Evolutionary conservation across 2,888 invertebrate species (phyloP), one percentile per base, ranked within the genome.

Genomic region (Timema cristinae): DNA sequence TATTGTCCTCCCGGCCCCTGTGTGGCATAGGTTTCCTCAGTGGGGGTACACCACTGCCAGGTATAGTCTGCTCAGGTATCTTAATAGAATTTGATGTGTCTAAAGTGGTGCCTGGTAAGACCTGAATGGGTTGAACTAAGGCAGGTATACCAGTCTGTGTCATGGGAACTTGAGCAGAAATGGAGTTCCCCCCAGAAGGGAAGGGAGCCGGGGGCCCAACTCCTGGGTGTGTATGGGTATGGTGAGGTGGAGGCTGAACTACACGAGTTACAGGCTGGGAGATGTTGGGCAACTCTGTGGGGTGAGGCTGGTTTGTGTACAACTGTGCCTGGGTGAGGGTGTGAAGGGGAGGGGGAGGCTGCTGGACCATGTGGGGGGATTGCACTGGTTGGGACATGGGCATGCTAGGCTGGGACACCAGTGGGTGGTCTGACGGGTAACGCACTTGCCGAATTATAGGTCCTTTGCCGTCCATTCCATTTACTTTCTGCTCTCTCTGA

Each of bases 281-380:
- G 77, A 66, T 81, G 76, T 63, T 77, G 74, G 77, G 73, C 73
- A 79, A 78, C 67, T 81, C 78, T 16, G 78, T 76, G 66, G 78
- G 76, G 67, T 79, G 81, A 69, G 79, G 79, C 70, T 77, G 79
- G 32, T 4, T 32, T 32, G 32, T 32, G 32, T 32, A 32, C 32
- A 32, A 32, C 32, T 32, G 32, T 59, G 8, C 47, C 56, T 54
- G 67, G 50, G 73, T 70, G 54, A 68, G 75, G 77, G 47, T 70
- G 75, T 54, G 75, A 73, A 68, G 70, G 16, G 56, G 73, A n/a
- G 70, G 72, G 16, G 71, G 72, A 67, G 73, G 72, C 67, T 76
- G 77, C 50, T 77, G 79, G 66, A 77, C 79, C 13, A 72, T 32
- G 66, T 77, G 15, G 77, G 16, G 63, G 16, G 16, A 48, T 16